Evolutionary conservation across 2,113 vertebrate genomes (phyloP).

Genomic region (Clarias magur): DNA sequence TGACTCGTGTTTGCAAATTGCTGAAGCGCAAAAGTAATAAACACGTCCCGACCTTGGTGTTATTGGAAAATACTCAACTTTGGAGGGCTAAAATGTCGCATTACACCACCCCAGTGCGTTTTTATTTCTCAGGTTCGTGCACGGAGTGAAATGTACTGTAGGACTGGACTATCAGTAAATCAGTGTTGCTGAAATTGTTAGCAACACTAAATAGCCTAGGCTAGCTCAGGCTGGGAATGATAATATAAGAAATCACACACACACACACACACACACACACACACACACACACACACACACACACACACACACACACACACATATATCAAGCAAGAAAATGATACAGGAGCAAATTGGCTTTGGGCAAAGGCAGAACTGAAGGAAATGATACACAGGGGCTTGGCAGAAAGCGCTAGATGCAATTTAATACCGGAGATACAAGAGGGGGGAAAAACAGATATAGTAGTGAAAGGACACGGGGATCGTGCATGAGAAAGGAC

Average conservation of each 20-base stretch:
- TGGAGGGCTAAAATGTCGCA: not conserved
- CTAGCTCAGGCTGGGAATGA: not conserved
- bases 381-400: conserved; percentile 4
- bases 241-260: not conserved
- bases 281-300: not conserved
- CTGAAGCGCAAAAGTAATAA: not conserved
- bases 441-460: conserved; percentile 11
- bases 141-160: not conserved
- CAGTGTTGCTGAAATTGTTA: not conserved
- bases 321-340: conserved; percentile 28
- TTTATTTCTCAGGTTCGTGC: not conserved
- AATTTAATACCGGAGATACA: conserved; percentile 24
- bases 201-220: not conserved
- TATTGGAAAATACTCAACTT: not conserved
- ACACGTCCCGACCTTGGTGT: not conserved
- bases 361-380: not conserved
- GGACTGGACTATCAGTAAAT: not conserved
- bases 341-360: conserved; percentile 22
- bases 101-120: too few species aligned
- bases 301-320: conserved; percentile 1
- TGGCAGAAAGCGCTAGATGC: conserved; percentile 13
- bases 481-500: not conserved
- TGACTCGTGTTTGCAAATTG: not conserved
- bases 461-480: conserved; percentile 18
- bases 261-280: not conserved